Conservation (phyloP, 2,888 invertebrate genomes). For the Quadroppia sp. region DNA sequence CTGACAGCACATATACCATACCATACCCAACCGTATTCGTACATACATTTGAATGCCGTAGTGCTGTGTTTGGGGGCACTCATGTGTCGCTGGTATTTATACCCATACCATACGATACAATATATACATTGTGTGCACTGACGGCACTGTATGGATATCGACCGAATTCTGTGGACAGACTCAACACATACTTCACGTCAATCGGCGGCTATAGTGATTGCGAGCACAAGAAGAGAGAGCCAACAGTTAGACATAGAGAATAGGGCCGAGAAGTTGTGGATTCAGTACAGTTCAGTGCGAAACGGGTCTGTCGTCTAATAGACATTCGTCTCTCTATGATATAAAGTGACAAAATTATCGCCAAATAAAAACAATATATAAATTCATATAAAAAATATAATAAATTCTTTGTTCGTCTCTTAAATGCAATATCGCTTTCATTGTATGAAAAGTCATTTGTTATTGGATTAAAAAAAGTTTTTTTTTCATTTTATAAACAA, state of each 20-base stretch:
- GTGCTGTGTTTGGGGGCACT: background rate
- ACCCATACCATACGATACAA: background rate
- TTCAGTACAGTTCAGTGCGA: background rate
- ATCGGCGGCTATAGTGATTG: background rate
- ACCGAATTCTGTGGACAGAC: slow-evolving; percentile 16
- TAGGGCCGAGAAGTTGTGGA: background rate
- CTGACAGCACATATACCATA: too few species aligned
- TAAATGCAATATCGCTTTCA: too few species aligned
- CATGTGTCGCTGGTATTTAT: background rate
- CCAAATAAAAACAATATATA: too few species aligned
- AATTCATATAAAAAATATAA: too few species aligned
- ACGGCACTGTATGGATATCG: background rate
- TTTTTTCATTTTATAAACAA: too few species aligned
- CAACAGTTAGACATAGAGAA: background rate
- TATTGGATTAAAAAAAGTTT: too few species aligned
- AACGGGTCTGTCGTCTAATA: too few species aligned
- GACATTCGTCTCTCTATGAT: too few species aligned
- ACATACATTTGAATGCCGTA: background rate
- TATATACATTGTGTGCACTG: too few species aligned
- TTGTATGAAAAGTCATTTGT: too few species aligned
- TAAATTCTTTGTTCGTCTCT: too few species aligned
- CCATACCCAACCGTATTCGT: background rate
- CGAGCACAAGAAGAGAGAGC: background rate
- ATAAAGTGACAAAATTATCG: too few species aligned
- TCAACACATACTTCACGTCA: slow-evolving; percentile 7